These are phyloP conservation scores for Drosophila asahinai DNA, from an alignment of 1,140 invertebrate genomes.

Conservation along the genomic window DNA sequence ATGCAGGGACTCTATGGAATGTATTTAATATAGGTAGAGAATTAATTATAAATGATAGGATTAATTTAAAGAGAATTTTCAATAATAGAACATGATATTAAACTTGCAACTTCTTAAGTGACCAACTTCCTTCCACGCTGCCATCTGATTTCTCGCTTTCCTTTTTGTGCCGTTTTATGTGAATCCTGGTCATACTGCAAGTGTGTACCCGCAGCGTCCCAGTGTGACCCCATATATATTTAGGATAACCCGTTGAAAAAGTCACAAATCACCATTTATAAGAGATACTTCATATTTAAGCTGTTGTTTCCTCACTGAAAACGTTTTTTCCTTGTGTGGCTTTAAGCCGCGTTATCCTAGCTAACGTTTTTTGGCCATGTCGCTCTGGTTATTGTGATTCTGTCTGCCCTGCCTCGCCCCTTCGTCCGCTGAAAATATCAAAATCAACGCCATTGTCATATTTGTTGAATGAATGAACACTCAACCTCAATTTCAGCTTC, in stretches of 20 bases:
- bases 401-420: conserved; percentile 31
- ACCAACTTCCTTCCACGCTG: too few relatives aligned
- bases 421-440: conserved; percentile 49
- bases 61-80: too few relatives aligned
- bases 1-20: neutral
- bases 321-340: too few relatives aligned
- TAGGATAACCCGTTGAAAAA: neutral
- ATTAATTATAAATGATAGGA: too few relatives aligned
- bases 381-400: conserved; percentile 52
- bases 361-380: conserved; percentile 58
- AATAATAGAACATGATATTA: too few relatives aligned
- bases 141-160: too few relatives aligned
- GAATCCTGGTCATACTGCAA: too few relatives aligned
- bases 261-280: neutral
- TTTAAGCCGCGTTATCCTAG: conserved; percentile 49
- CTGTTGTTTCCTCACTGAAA: too few relatives aligned
- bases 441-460: conserved; percentile 78
- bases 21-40: neutral
- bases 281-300: too few relatives aligned
- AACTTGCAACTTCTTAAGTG: too few relatives aligned
- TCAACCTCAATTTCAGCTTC: conserved; percentile 73
- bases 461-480: conserved; percentile 72
- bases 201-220: too few relatives aligned
- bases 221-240: neutral
- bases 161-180: too few relatives aligned